These are phyloP conservation scores for Benitochromis conjunctus DNA, from an alignment of 2,113 vertebrate species.

Conservation along the genomic window DNA sequence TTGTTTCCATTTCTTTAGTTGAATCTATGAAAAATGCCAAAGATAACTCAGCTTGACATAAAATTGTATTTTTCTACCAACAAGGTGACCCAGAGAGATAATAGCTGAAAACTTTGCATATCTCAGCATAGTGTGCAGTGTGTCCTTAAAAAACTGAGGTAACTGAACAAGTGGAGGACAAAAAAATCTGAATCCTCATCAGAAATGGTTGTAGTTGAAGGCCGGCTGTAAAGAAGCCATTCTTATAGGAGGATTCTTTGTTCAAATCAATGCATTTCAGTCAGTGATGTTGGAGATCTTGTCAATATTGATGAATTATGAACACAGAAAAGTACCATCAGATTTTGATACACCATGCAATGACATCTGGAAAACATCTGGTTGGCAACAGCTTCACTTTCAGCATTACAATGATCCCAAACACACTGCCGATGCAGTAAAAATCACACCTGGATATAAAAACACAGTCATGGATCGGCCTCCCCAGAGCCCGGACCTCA, in stretches of 20 bases:
- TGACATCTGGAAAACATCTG: not conserved
- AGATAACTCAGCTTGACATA: not conserved
- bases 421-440: not conserved
- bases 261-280: not conserved
- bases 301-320: not conserved
- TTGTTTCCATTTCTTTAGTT: not conserved
- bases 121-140: not conserved
- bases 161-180: not conserved
- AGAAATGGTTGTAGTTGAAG: not conserved
- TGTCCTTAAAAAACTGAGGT: not conserved
- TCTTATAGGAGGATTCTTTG: not conserved
- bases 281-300: not conserved
- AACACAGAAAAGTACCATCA: not conserved
- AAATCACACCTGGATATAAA: too few species aligned
- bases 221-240: not conserved
- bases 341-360: not conserved
- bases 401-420: not conserved
- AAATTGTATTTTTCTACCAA: not conserved
- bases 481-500: not conserved
- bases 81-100: not conserved
- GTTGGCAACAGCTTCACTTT: not conserved
- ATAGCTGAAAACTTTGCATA: not conserved
- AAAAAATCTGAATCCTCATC: not conserved
- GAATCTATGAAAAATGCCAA: not conserved
- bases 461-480: rapidly evolving